Base-by-base conservation (phyloP, 37 sponge, comb jelly and placozoan species). In the Beroe forskalii region DNA sequence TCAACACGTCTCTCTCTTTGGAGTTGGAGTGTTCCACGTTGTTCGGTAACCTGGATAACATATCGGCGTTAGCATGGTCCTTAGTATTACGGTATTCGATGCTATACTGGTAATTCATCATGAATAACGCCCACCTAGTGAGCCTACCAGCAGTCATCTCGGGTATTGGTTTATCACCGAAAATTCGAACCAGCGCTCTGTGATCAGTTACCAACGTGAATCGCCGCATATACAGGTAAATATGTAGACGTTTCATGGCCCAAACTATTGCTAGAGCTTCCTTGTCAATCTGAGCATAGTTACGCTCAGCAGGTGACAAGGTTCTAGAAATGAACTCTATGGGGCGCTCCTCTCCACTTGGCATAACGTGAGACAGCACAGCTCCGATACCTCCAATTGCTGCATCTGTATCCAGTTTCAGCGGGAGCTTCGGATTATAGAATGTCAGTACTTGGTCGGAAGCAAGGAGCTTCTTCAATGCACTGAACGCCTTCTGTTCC, bases 291-390 rank as follows among this genome's bases (percentile, higher is more conserved):
- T 64, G 66, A 8, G 30, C 4, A 23, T 64, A 64, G 8, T 92
- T 94, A 0, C 41, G 0, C 62, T 94, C 94, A n/a, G 67, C 35
- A 2, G 61, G 4, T 4, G 92, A 35, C 23, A 94, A 62, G 0
- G 89, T 93, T 6, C 94, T 90, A 0, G 93, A 94, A 6, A 92
- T 93, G 62, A 42, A 92, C 14, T 93, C 92, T 0, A 94, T 76
- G 1, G 93, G 93, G 20, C 90, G 80, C 27, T 91, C 93, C 0
- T 43, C 41, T 6, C 92, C 90, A 61, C 91, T 41, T 12, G 55
- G 75, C 44, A 90, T 67, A 33, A 89, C 69, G 67, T 94, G 94
- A 8, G 66, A 63, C 25, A 63, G 25, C 2, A 63, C 66, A 4
- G 25, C 66, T n/a, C 66, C 66, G 17, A 55, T 55, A 19, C 60